Evolutionary conservation across 2,113 vertebrate species (phyloP), one percentile per base, ranked within the genome.

Genomic region (Scopus umbretta): DNA sequence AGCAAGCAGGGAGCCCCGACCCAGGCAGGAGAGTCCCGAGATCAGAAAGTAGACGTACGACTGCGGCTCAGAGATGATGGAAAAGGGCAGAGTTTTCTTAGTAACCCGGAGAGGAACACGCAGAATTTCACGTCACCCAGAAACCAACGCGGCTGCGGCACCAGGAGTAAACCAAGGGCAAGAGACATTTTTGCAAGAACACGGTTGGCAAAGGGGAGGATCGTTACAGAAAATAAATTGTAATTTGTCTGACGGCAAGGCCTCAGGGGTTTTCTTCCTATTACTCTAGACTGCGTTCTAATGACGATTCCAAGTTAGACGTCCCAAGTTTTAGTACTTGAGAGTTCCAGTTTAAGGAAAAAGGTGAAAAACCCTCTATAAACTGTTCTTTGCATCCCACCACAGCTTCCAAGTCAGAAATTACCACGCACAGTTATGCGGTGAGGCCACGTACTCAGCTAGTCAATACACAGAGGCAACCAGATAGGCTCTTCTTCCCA

Each of bases 1-100:
- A 40, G 86, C 1, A 0, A 43, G 67, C 3, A 0, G 30, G 32
- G 34, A 88, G 29, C 36, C n/a, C 30, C 63, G 25, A 0, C 0
- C 0, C 1, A 7, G 76, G 30, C 67, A 29, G 30, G 29, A 58
- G 40, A 80, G 43, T 32, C 59, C 72, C 4, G 5, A 66, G 40
- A 84, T 62, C 75, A 86, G 49, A n/a, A 93, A 71, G 32, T 0
- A 81, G 62, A 42, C 17, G 10, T n/a, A 36, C 2, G 3, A 70
- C 25, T 29, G 23, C 50, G 47, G 50, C 23, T 45, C 40, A 42
- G 59, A 49, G 25, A 61, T 6, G 34, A 65, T 15, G 42, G 62
- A 23, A 62, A 58, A 66, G 23, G 22, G 18, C 9, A 72, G 38
- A 16, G 59, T 7, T 45, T 71, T 49, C 67, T 93, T 73, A 78